These are phyloP conservation scores for Jaculus jaculus DNA, from an alignment of 2,113 vertebrate genomes.

Conservation along the genomic window DNA sequence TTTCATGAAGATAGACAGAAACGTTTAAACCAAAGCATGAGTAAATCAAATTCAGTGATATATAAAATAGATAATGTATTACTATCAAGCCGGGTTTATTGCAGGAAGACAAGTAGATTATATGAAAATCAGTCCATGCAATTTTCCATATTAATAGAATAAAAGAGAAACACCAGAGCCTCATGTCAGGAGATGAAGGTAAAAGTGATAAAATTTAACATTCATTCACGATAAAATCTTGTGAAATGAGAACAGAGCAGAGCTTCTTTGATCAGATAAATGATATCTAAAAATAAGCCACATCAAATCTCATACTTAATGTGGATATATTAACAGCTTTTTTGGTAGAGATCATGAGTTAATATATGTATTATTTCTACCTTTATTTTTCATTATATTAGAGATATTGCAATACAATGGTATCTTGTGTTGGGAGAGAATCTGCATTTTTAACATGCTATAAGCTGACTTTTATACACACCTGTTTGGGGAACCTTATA, in stretches of 20 bases:
- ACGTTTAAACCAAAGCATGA: slow-evolving; percentile 35
- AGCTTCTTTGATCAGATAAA: slow-evolving; percentile 5
- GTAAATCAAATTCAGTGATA: slow-evolving; percentile 46
- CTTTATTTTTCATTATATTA: background rate
- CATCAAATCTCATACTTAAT: background rate
- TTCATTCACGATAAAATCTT: background rate
- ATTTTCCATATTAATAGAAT: slow-evolving; percentile 8
- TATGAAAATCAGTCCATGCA: slow-evolving; percentile 31
- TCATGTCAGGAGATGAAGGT: background rate
- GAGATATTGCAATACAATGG: background rate
- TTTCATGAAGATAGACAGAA: background rate
- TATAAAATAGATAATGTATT: background rate
- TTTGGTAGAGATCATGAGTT: background rate
- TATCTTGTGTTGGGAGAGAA: background rate
- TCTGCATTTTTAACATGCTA: background rate
- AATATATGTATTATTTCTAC: background rate
- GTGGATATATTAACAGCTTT: background rate
- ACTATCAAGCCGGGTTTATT: slow-evolving; percentile 27
- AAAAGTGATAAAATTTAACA: background rate
- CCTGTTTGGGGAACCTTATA: background rate
- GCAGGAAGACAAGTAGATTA: slow-evolving; percentile 20
- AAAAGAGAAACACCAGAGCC: background rate
- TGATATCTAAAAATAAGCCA: background rate
- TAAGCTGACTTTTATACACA: background rate
- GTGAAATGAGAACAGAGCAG: background rate